phyloP scores from a whole-genome alignment of 2,797 vertebrate species.

The Phalloptychus januarius region DNA sequence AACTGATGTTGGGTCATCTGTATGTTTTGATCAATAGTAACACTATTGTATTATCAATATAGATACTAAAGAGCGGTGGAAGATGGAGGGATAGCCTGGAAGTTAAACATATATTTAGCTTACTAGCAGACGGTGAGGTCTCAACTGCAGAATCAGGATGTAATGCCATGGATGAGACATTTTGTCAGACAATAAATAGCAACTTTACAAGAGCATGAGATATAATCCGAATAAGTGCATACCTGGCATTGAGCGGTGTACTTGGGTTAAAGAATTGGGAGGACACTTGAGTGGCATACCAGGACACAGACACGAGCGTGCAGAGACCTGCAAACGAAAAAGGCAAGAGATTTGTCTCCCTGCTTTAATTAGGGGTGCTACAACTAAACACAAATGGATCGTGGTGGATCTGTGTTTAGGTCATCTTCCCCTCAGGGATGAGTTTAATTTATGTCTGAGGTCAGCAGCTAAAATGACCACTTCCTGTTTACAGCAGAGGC shows the following conservation, averaged over 20 bases:
- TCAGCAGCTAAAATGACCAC: conserved; percentile 60
- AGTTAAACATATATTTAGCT: not conserved
- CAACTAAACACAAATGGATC: conserved; percentile 11
- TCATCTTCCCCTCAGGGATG: conserved; percentile 26
- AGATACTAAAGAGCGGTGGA: not conserved
- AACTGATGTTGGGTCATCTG: not conserved
- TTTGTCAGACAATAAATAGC: not conserved
- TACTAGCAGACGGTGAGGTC: not conserved
- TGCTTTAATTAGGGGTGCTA: not conserved
- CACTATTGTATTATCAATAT: not conserved
- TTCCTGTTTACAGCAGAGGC: conserved; percentile 71
- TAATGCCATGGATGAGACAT: not conserved
- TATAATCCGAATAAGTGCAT: conserved; percentile 31
- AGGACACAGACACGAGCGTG: conserved; percentile 91
- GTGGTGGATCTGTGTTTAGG: conserved; percentile 6
- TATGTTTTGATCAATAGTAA: not conserved
- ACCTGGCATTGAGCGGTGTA: conserved; percentile 92
- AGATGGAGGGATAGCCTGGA: not conserved
- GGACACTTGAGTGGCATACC: conserved; percentile 94
- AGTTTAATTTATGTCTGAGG: conserved; percentile 43
- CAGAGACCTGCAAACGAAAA: conserved; percentile 84
- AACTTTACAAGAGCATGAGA: not conserved
- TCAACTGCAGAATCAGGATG: not conserved
- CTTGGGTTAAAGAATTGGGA: conserved; percentile 95
- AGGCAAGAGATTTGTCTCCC: not conserved